Evolutionary conservation across 2,113 vertebrate genomes (phyloP), one percentile per base, ranked within the genome.

Genomic region (Clarias batrachus): DNA sequence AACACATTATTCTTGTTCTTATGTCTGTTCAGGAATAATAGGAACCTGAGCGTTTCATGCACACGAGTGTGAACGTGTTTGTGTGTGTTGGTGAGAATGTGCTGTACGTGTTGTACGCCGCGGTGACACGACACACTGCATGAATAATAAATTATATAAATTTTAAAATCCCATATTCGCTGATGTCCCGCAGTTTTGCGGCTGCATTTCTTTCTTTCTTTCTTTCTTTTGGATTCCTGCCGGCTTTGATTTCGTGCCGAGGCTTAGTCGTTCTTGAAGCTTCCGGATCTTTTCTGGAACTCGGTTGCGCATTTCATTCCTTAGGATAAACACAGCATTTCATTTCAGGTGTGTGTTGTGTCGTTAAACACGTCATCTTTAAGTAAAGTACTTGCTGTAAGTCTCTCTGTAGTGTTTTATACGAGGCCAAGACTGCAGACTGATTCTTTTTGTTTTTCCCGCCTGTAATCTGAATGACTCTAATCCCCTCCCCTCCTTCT

Each of bases 401-500:
- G 54, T 78, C 25, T 65, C 25, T 79, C 57, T 85, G 74, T 56
- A 14, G 62, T 79, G 54, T 74, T 79, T 79, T 27, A 57, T 30
- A 57, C 54, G 59, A 79, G 3, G 48, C 85, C 68, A 66, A 65
- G 59, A 77, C 87, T 87, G 83, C 82, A 79, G 81, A 84, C 82
- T 91, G 74, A 88, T 86, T 84, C 78, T 73, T 65, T 86, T 52
- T 14, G 17, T 87, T 11, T n/a, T 25, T 8, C 6, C 6, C 41
- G 11, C 74, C 57, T 48, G 7, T 66, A 81, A 88, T 89, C 89
- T 21, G 81, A 90, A 78, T 85, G 87, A 73, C 76, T 88, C 73
- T 90, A 91, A 87, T 84, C 59, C 87, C 87, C 84, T 96, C 81
- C 96, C 93, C 95, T 96, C 93, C 92, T 93, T 93, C 94, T 87